Evolutionary conservation across 2,797 vertebrate species (phyloP), one percentile per base, ranked within the genome.

Genomic region (Etheostoma perlongum): DNA sequence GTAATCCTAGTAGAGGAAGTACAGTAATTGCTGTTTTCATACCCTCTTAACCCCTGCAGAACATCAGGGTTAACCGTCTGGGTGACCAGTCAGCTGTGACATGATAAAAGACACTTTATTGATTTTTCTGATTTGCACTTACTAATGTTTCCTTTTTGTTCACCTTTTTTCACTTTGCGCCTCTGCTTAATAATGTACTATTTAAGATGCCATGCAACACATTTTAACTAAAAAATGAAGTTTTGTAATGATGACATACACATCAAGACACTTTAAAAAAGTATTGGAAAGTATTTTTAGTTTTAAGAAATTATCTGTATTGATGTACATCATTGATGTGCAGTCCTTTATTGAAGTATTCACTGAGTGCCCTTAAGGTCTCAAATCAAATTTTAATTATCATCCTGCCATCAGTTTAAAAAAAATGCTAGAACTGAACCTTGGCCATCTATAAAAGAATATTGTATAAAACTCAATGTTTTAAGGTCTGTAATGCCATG

Each of bases 121-220:
- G 75, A 79, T 76, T 87, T 90, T 83, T 88, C 79, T 92, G 74
- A 90, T 90, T 87, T 92, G 88, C 90, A 90, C 89, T 88, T 86
- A 94, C 95, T 95, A 95, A 95, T 91, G 72, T 92, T 88, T 91
- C 82, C 77, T 90, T 79, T 88, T 87, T 93, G 67, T 93, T 93
- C 77, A 85, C 85, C 76, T 86, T 88, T 48, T 69, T 92, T 85
- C 74, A 88, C 86, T 90, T 81, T 75, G 72, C 73, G 23, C 71
- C 63, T 88, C 83, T 89, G 85, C 89, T 87, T 90, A 85, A 69
- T 89, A 53, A 81, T 80, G 76, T 65, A 71, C 72, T 74, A 40
- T 82, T 76, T 78, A 67, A 76, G 61, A 62, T 75, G 33, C 76
- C 8, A 57, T 83, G 51, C 72, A 78, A 79, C 55, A 74, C 48